These are phyloP conservation scores for Aplochiton taeniatus DNA, from an alignment of 2,797 vertebrate genomes.

Conservation along the genomic window DNA sequence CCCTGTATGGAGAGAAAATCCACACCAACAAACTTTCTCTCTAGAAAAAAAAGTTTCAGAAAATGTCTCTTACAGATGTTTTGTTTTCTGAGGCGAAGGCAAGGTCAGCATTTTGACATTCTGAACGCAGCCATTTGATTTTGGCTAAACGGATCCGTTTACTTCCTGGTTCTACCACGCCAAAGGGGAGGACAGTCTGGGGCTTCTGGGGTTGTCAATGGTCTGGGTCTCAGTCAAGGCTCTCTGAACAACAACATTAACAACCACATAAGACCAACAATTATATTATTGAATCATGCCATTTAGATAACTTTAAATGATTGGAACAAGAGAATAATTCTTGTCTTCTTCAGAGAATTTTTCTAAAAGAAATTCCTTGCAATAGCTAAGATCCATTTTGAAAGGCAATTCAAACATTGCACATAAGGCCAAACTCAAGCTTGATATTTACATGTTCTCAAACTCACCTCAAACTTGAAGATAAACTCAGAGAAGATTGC, in stretches of 20 bases:
- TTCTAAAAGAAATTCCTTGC: too few relatives aligned
- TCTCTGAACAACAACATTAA: conserved; percentile 74
- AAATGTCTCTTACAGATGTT: too few relatives aligned
- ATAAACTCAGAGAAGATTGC: conserved; percentile 96
- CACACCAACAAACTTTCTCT: too few relatives aligned
- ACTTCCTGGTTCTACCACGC: conserved; percentile 82
- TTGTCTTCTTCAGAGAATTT: too few relatives aligned
- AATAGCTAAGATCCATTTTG: background rate
- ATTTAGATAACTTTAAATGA: background rate
- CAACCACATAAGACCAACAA: conserved; percentile 19
- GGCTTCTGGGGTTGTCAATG: conserved; percentile 84
- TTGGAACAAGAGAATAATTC: too few relatives aligned
- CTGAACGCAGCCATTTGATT: background rate
- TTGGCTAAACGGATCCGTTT: conserved; percentile 13
- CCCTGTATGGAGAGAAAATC: too few relatives aligned
- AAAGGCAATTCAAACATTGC: background rate
- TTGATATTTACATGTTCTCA: conserved; percentile 63
- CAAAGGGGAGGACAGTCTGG: conserved; percentile 86
- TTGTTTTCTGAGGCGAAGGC: too few relatives aligned
- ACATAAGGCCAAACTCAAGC: conserved; percentile 86
- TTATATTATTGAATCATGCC: background rate
- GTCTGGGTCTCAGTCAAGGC: conserved; percentile 88
- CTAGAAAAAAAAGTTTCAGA: too few relatives aligned
- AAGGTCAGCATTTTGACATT: background rate
- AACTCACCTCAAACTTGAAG: conserved; percentile 94